Conservation (phyloP, 2,888 invertebrate species). For the Dendrolimus pini region DNA sequence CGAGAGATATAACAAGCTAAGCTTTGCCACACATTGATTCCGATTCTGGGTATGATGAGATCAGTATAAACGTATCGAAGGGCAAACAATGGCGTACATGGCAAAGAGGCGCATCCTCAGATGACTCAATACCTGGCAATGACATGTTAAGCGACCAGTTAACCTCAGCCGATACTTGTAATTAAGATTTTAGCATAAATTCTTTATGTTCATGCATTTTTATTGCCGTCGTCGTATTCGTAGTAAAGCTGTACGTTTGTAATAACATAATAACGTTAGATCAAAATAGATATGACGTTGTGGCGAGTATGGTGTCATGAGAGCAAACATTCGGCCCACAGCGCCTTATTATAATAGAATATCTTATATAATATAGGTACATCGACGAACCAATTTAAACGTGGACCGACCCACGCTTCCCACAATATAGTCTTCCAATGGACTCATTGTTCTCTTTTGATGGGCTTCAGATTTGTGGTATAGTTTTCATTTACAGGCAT, state of each 20-base stretch:
- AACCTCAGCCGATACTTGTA: conserved; percentile 22
- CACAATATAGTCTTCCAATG: conserved; percentile 11
- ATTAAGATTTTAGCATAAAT: conserved; percentile 29
- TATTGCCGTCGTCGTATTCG: conserved; percentile 6
- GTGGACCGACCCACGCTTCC: conserved; percentile 33
- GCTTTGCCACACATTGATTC: background rate
- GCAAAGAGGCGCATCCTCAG: background rate
- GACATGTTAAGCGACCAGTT: conserved; percentile 22
- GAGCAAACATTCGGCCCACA: conserved; percentile 16
- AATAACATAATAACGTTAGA: conserved; percentile 25
- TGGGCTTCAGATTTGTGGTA: conserved; percentile 13
- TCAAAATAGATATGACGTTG: conserved; percentile 52
- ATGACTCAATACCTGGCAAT: conserved; percentile 15
- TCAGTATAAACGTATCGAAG: background rate
- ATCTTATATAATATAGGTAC: conserved; percentile 29
- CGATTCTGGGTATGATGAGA: background rate
- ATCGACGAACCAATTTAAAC: conserved; percentile 36
- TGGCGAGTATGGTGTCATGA: conserved; percentile 22
- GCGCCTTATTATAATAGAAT: conserved; percentile 23
- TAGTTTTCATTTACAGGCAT: background rate
- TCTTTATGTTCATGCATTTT: conserved; percentile 19
- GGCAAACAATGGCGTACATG: background rate
- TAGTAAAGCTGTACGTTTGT: conserved; percentile 14
- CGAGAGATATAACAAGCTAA: too few relatives aligned
- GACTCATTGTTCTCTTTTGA: conserved; percentile 25